Evolutionary conservation across 2,113 vertebrate species (phyloP).

Genomic region (Muntiacus reevesi): DNA sequence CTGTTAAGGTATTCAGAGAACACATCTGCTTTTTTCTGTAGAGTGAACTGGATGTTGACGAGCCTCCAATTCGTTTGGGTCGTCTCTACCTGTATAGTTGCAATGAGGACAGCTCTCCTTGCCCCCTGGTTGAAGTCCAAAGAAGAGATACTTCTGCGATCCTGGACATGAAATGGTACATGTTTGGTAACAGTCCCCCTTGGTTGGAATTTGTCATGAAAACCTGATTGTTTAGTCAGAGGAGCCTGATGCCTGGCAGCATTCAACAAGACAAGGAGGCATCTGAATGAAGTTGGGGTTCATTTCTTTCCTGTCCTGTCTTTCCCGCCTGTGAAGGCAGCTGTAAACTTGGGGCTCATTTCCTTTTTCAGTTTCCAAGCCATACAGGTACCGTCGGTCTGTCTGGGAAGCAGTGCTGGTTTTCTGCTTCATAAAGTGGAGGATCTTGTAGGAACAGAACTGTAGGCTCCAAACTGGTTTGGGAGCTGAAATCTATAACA

Average conservation of each 20-base stretch:
- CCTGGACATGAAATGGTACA: conserved; percentile 95
- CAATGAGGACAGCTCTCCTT: conserved; percentile 70
- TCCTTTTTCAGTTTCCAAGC: neutral
- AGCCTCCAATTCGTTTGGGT: conserved; percentile 82
- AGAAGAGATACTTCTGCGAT: conserved; percentile 87
- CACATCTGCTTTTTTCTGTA: neutral
- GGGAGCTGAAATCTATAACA: neutral
- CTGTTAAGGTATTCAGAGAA: neutral
- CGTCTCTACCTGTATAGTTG: conserved; percentile 91
- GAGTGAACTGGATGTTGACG: conserved; percentile 47
- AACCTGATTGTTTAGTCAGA: neutral
- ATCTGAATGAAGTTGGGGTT: neutral
- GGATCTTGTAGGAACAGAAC: neutral
- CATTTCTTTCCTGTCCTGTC: neutral
- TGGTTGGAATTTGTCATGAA: neutral
- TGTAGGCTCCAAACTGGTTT: neutral
- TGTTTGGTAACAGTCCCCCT: neutral
- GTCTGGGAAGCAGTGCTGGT: neutral
- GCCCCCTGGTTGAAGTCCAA: conserved; percentile 88
- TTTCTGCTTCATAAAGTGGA: neutral
- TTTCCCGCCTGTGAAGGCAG: neutral
- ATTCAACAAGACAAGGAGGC: neutral
- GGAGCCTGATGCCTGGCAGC: neutral
- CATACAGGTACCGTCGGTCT: neutral
- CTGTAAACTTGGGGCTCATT: neutral